Evolutionary conservation across 2,113 vertebrate genomes (phyloP), one percentile per base, ranked within the genome.

Genomic region (Hassar affinis): DNA sequence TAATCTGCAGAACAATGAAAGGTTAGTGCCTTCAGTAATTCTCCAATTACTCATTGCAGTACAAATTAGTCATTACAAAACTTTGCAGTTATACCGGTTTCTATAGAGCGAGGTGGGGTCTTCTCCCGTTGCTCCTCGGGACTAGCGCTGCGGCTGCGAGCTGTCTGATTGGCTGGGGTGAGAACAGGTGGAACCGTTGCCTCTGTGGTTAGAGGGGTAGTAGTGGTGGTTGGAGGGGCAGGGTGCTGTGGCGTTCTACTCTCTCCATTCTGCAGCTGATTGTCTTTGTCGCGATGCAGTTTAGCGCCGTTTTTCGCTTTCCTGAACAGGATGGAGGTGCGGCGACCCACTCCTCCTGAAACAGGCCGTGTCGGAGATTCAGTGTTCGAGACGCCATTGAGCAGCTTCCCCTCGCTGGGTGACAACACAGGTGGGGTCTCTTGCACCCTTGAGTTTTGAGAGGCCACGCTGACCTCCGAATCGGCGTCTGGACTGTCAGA

Each of bases 281-380:
- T 90, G 57, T 98, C 97, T 86, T 93, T 91, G 71, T 94, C 94
- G 78, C 93, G 93, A 80, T 94, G 95, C 49, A 96, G 90, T 90
- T 98, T 96, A 20, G 94, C 92, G 68, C 96, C 97, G 0, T 98
- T 98, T 91, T 96, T 98, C 33, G 96, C 96, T 89, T 99, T 99
- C 91, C 93, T 97, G 88, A 98, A 98, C 30, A 98, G 95, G 54
- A 99, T 93, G 4, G 97, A 96, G 0, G 97, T 97, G 66, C 97
- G 92, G 69, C 96, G 93, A 45, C 98, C 97, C 64, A 97, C 97
- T 0, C 95, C 95, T 1, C 84, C 33, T 83, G 88, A 85, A 77
- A 89, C 72, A 49, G 61, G 20, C 87, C 88, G 86, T 57, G 91
- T 88, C 0, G 92, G 79, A 54, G 89, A 81, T 0, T 89, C 85